Percentiles rank a stretch among this genome's conserved stretches.
Conservation (phyloP, 1,140 invertebrate genomes). For the Sycophaga agraensis region DNA sequence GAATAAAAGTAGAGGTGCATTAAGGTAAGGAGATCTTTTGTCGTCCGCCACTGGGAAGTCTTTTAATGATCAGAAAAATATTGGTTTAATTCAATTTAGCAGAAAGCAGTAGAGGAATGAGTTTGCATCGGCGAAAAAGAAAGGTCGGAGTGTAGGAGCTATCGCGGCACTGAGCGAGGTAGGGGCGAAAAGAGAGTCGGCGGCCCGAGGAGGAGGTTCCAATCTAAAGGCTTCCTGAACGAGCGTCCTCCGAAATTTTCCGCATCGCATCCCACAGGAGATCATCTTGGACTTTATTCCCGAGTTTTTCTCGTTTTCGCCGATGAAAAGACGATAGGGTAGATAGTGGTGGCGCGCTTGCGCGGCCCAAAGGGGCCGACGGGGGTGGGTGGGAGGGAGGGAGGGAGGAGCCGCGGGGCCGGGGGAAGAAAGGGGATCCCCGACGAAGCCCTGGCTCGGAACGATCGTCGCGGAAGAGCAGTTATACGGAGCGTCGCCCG, state of each 20-base stretch:
- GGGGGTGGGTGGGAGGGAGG: neutral
- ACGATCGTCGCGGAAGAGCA: conserved; percentile 10
- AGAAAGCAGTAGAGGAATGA: neutral
- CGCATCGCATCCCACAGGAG: conserved; percentile 23
- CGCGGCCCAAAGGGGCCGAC: neutral
- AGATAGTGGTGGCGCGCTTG: neutral
- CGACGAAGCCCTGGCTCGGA: conserved; percentile 25
- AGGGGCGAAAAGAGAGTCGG: neutral
- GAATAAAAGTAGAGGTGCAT: no score
- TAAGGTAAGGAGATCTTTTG: no score
- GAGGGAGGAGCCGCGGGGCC: neutral
- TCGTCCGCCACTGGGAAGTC: neutral
- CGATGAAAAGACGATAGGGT: conserved; percentile 18
- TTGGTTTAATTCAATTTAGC: conserved; percentile 15
- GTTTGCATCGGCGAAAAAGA: conserved; percentile 2
- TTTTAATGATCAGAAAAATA: conserved; percentile 1
- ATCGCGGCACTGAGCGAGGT: no score
- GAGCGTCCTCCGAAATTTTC: conserved; percentile 23
- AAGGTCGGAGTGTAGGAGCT: neutral
- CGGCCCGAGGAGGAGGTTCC: conserved; percentile 1
- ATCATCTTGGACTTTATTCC: conserved; percentile 22
- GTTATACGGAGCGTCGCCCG: neutral
- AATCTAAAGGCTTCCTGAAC: conserved; percentile 24
- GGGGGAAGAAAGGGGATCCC: neutral
- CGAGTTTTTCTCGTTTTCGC: conserved; percentile 21